Percentiles rank a stretch among this genome's conserved stretches.
Conservation (phyloP, 2,797 vertebrate genomes). For the Bryconaethiops microstoma region DNA sequence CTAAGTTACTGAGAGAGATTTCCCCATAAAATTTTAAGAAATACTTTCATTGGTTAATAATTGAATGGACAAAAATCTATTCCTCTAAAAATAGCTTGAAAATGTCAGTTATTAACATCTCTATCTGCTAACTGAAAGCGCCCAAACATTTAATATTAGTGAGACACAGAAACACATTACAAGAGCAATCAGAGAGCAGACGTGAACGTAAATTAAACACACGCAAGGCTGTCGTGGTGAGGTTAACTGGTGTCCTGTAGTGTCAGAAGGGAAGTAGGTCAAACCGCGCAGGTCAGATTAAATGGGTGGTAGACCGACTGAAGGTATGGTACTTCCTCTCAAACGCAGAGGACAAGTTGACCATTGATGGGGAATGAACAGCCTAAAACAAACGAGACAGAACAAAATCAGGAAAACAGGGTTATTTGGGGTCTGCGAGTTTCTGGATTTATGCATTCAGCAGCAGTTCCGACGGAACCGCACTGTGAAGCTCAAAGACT, state of each 20-base stretch:
- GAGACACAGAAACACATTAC: constrained; percentile 25
- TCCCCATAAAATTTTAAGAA: constrained; percentile 56
- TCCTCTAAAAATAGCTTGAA: constrained; percentile 51
- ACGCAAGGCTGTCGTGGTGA: constrained; percentile 23
- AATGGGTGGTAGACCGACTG: constrained; percentile 93
- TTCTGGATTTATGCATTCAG: constrained; percentile 14
- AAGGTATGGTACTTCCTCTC: constrained; percentile 93
- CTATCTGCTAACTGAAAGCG: constrained; percentile 43
- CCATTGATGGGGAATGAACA: constrained; percentile 88
- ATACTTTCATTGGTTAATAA: constrained; percentile 64
- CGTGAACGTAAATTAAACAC: constrained; percentile 33
- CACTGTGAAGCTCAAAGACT: constrained; percentile 35
- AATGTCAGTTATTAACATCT: constrained; percentile 47
- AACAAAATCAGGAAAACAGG: not conserved
- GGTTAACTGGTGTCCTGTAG: constrained; percentile 17
- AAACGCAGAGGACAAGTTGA: constrained; percentile 88
- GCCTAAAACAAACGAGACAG: constrained; percentile 72
- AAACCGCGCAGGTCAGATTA: constrained; percentile 78
- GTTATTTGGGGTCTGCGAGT: constrained; percentile 15
- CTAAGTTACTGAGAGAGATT: constrained; percentile 40
- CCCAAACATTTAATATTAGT: constrained; percentile 32
- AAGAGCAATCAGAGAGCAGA: constrained; percentile 37
- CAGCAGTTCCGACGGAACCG: constrained; percentile 8
- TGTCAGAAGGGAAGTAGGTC: not conserved
- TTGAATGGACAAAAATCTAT: constrained; percentile 46